phyloP scores from a whole-genome alignment of 2,113 vertebrate genomes.

The Macrotus californicus region DNA sequence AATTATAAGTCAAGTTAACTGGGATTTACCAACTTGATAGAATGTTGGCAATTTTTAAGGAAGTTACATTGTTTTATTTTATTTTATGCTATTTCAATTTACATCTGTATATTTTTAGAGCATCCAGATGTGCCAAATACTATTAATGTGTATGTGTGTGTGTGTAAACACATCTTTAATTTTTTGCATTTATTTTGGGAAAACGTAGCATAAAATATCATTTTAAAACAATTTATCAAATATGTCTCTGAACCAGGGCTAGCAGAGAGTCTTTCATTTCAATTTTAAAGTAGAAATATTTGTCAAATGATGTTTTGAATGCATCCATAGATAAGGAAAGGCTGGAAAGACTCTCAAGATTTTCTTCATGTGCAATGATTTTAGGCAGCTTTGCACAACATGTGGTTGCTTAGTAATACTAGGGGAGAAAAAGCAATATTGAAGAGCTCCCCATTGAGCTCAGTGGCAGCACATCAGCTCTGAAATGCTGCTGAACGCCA shows the following conservation, averaged over 20 bases:
- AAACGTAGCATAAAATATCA: not conserved
- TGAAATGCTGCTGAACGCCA: slow-evolving; percentile 4
- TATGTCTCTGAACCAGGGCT: not conserved
- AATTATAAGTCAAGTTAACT: slow-evolving; percentile 26
- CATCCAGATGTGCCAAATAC: not conserved
- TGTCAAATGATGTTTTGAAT: not conserved
- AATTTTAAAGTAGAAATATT: not conserved
- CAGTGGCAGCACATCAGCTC: not conserved
- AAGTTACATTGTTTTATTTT: not conserved
- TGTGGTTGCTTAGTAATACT: not conserved
- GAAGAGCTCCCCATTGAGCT: not conserved
- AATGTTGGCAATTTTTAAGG: slow-evolving; percentile 13
- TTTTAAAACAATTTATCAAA: not conserved
- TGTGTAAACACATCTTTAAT: not conserved
- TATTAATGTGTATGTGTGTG: slow-evolving; percentile 23
- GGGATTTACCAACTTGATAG: slow-evolving; percentile 15
- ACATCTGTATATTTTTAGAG: slow-evolving; percentile 21
- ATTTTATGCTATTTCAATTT: not conserved
- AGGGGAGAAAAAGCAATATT: not conserved
- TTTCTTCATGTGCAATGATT: not conserved
- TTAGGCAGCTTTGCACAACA: not conserved
- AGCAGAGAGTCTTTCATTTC: not conserved
- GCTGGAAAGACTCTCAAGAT: not conserved
- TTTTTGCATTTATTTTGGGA: not conserved
- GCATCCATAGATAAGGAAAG: not conserved